Evolutionary conservation across 2,888 invertebrate species (phyloP), one percentile per base, ranked within the genome.

Genomic region (Anagyrus pseudococci): DNA sequence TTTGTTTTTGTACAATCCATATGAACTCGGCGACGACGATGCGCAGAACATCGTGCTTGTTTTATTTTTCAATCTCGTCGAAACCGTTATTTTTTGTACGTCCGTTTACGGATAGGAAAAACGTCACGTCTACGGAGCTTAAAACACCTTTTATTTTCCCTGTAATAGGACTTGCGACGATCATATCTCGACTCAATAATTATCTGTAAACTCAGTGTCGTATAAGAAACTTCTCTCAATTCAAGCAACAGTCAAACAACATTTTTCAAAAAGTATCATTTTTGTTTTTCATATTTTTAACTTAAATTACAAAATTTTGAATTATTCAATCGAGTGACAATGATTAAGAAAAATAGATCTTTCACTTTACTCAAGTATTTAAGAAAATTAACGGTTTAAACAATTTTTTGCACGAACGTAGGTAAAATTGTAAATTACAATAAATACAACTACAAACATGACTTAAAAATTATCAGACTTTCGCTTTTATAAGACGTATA

Each of bases 381-480:
- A n/a, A n/a, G n/a, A n/a, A n/a, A n/a, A n/a, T n/a, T n/a, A n/a
- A n/a, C 17, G 17, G 17, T 19, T 20, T 43, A 37, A 37, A 37
- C 33, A 8, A 37, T 2, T 13, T 2, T 37, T 8, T 37, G 10
- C 33, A 37, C 29, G n/a, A n/a, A n/a, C n/a, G 29, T 29, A 7
- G 10, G 10, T 29, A 7, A 10, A 58, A 53, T 43, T 44, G 50
- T 50, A 61, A 29, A 7, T 43, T 49, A 40, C 49, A 61, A 54
- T 54, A 54, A 53, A 61, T 50, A 52, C 47, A 61, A 61, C 29
- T 41, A 29, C 26, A 22, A 63, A 25, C 17, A 26, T 53, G 50
- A 61, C 58, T 65, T 61, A 65, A 58, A 55, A 37, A 46, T 61
- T 58, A 65, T 65, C 65, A 65, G 65, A 58, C 65, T 64, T 64